Evolutionary conservation across 2,113 vertebrate genomes (phyloP).

Genomic region (Jaculus jaculus): DNA sequence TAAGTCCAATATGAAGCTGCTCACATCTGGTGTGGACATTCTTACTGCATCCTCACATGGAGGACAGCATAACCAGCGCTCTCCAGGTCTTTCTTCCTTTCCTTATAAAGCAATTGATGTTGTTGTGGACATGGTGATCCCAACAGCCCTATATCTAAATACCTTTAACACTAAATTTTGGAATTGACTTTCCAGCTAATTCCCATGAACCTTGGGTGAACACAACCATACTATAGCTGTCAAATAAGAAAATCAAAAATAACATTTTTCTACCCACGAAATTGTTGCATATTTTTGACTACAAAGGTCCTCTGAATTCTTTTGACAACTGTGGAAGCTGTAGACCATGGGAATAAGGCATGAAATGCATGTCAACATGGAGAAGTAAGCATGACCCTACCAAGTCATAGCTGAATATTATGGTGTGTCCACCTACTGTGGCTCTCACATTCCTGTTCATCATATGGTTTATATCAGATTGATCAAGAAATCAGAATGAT

Average conservation of each 20-base stretch:
- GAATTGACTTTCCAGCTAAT: not conserved
- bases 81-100: too few relatives aligned
- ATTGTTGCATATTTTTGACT: not conserved
- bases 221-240: not conserved
- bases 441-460: not conserved
- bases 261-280: not conserved
- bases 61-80: not conserved
- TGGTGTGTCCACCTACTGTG: rapidly evolving
- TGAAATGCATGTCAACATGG: not conserved
- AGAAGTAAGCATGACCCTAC: not conserved
- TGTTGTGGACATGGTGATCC: not conserved
- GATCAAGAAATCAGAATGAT: not conserved
- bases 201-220: not conserved
- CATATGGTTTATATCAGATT: not conserved
- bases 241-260: not conserved
- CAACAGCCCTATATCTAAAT: not conserved
- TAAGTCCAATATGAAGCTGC: not conserved
- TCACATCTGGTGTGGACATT: not conserved
- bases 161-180: not conserved
- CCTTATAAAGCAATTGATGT: not conserved
- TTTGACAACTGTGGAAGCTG: not conserved
- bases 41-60: too few relatives aligned
- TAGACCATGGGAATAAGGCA: not conserved
- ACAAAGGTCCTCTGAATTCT: not conserved
- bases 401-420: rapidly evolving